Evolutionary conservation across 2,113 vertebrate genomes (phyloP).

Genomic region (Panthera uncia): DNA sequence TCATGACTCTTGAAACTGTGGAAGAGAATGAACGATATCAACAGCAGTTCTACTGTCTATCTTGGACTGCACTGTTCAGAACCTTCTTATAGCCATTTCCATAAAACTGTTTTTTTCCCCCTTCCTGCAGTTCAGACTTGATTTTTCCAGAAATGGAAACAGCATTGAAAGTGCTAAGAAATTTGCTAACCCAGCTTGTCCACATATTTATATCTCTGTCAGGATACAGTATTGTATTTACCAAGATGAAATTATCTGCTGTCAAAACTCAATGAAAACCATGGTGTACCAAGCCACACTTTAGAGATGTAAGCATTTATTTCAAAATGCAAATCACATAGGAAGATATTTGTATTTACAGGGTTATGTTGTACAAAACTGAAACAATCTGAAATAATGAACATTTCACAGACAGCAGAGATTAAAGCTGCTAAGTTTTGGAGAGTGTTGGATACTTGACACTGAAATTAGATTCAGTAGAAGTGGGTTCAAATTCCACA

Average conservation of each 20-base stretch:
- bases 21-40: not conserved
- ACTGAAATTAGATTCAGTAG: not conserved
- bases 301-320: slow-evolving; percentile 64
- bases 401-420: not conserved
- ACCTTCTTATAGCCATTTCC: not conserved
- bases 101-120: not conserved
- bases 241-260: slow-evolving; percentile 76
- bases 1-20: not conserved
- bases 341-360: slow-evolving; percentile 56
- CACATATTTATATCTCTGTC: slow-evolving; percentile 72
- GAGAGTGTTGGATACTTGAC: not conserved
- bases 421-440: not conserved
- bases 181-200: slow-evolving; percentile 67
- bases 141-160: slow-evolving; percentile 71
- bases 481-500: not conserved
- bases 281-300: slow-evolving; percentile 46
- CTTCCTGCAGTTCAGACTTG: slow-evolving; percentile 37
- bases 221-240: slow-evolving; percentile 73
- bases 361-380: slow-evolving; percentile 13
- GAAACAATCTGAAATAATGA: slow-evolving; percentile 26
- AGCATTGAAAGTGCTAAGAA: slow-evolving; percentile 67
- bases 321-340: slow-evolving; percentile 71
- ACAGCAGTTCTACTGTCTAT: not conserved
- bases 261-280: slow-evolving; percentile 72
- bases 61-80: not conserved